Conservation (phyloP, 1,140 invertebrate species). For the Armadillidium nasatum region DNA sequence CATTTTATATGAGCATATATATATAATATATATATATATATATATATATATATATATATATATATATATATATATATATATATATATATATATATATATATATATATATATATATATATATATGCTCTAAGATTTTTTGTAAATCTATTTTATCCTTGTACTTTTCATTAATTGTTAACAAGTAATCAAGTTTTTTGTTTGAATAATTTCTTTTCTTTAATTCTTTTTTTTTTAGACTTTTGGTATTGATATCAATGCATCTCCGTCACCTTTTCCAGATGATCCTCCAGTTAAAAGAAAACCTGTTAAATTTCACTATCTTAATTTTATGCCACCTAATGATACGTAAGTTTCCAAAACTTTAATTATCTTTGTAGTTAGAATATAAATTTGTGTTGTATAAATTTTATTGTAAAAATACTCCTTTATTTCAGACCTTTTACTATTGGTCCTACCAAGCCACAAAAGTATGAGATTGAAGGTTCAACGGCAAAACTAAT, state of each 20-base stretch:
- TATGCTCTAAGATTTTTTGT: too few species aligned
- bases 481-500: constrained; percentile 38
- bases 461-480: constrained; percentile 35
- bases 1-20: too few species aligned
- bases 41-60: too few species aligned
- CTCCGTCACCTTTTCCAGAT: constrained; percentile 29
- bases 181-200: too few species aligned
- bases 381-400: background rate
- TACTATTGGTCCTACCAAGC: constrained; percentile 32
- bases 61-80: too few species aligned
- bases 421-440: constrained; percentile 27
- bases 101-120: too few species aligned
- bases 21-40: too few species aligned
- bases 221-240: constrained; percentile 21
- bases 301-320: constrained; percentile 30
- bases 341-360: constrained; percentile 23
- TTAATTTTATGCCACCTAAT: constrained; percentile 34
- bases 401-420: background rate
- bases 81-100: too few species aligned
- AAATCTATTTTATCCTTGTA: too few species aligned
- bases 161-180: too few species aligned
- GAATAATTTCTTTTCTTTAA: background rate
- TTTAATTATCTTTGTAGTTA: background rate
- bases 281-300: constrained; percentile 28
- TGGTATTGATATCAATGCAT: constrained; percentile 26